Evolutionary conservation across 2,113 vertebrate species (phyloP).

Genomic region (Butorides virescens): DNA sequence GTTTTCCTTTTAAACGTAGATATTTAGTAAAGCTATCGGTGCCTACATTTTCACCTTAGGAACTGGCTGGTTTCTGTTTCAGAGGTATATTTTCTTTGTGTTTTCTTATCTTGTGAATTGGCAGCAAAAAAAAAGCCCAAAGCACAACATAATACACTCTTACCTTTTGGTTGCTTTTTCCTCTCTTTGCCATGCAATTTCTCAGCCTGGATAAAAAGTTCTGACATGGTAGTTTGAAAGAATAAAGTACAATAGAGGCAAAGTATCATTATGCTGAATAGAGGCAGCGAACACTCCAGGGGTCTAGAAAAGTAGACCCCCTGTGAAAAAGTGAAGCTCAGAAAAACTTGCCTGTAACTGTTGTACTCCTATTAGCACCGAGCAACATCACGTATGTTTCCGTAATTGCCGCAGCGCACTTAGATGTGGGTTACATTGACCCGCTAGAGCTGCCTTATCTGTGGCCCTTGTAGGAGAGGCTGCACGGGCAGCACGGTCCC

Average conservation of each 20-base stretch:
- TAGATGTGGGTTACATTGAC: background rate
- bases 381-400: background rate
- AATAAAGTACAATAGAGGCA: background rate
- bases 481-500: background rate
- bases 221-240: background rate
- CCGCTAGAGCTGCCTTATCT: background rate
- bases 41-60: background rate
- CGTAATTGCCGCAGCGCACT: accelerated
- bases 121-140: background rate
- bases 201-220: background rate
- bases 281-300: background rate
- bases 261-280: background rate
- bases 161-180: background rate
- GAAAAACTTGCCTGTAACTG: background rate
- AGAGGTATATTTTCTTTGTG: background rate
- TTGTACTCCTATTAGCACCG: background rate
- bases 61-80: background rate
- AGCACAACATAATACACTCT: accelerated
- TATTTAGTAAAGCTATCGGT: background rate
- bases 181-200: background rate
- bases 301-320: background rate
- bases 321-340: background rate
- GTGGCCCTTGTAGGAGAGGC: background rate
- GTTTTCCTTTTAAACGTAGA: background rate
- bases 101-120: background rate